Base-by-base conservation (phyloP, 2,888 invertebrate genomes). In the Coleophora deauratella region DNA sequence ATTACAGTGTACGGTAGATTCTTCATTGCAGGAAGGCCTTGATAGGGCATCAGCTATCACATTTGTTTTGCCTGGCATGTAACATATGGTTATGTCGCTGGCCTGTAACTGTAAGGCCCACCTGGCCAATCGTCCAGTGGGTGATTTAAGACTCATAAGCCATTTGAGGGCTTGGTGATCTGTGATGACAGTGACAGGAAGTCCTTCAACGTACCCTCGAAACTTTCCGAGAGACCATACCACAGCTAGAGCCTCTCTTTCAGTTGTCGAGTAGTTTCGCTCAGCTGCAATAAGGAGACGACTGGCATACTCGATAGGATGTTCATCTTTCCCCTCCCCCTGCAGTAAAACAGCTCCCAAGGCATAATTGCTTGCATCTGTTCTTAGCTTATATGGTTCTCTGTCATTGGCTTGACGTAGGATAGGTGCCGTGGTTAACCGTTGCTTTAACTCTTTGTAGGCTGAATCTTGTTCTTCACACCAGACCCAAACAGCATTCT, bases 91-190 rank as follows among this genome's bases (percentile, higher is more conserved):
- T 3, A 37, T 3, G 30, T 37, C 30, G 12, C 3, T 12, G 2
- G 28, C 51, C 42, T 72, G 64, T 1, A 82, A 45, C 3, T 37
- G 36, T 3, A 79, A 40, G 0, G 66, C 64, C 81, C 79, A 84
- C 13, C 77, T 42, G 0, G 66, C 66, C 1, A 84, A 47, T 27
- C 79, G 44, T 4, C 69, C 70, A 10, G 58, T 53, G 0, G 66
- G 63, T 13, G 71, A 53, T 41, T 68, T 66, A 6, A 72, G n/a
- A 1, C 50, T 51, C 49, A 65, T 49, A 7, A 82, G 42, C 66
- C 70, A 74, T 33, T 54, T 49, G 2, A 85, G 51, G 0, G 75
- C 72, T 42, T 73, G 66, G 41, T 84, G 85, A 43, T 86, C 82
- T 0, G 72, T 74, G 13, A 58, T 50, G 0, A 84, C 49, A 2